Base-by-base conservation (phyloP, 2,113 vertebrate species). In the Aldabrachelys gigantea region DNA sequence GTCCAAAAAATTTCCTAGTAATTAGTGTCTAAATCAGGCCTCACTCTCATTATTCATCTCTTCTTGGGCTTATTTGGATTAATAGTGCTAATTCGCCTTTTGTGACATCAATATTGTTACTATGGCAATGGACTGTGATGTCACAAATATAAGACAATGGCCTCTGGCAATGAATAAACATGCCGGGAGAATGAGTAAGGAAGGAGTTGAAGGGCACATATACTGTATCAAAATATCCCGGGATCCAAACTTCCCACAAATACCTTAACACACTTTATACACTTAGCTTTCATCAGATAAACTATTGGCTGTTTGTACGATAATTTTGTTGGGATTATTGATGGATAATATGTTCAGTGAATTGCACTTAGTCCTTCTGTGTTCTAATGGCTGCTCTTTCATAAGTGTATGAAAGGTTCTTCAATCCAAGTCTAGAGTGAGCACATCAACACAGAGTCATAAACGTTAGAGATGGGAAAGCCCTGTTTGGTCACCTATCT, bases 111-210 rank as follows among this genome's bases (percentile, higher is more conserved):
- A 89, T 96, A 5, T 24, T 0, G 94, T 96, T 90, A 44, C 97
- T 87, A 24, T 2, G 91, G 96, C 4, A 27, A 95, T 11, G 0
- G 72, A 3, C 59, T 29, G 94, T 97, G 97, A 98, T 97, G 97
- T 98, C 97, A 98, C 89, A 94, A 97, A 97, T 95, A 97, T 81
- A 62, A 69, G 93, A 96, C 94, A 97, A 94, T 95, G 72, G 90
- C 91, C 97, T 62, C 72, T 3, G 92, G 91, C 53, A 12, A 52
- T 89, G 93, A 82, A 89, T 14, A 12, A 91, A 92, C 72, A 44
- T 62, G 89, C 0, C 82, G 92, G 81, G 25, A 92, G 87, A 91
- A 88, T 79, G 96, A 97, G 89, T 95, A 57, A 93, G 79, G 92
- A 92, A 27, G 8, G 54, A 56, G 88, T 65, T 85, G 85, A 52